A percentile compares a stretch with the other conserved stretches of the same genome.
phyloP scores from a whole-genome alignment of 2,113 vertebrate species.

The Brevimyrus niger region DNA sequence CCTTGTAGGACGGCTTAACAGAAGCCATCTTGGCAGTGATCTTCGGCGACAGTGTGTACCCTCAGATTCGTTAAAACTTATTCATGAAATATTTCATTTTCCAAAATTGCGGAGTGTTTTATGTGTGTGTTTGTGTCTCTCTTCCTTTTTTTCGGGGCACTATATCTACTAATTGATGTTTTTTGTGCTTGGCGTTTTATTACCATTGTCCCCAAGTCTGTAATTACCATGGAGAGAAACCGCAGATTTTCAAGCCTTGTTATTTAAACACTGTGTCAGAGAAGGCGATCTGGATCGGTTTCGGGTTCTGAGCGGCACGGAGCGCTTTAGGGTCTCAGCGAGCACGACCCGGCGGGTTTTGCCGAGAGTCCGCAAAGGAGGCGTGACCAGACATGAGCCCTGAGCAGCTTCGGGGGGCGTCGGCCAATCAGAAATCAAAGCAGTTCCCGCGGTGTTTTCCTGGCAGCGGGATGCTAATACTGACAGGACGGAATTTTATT shows the following conservation, averaged over 20 bases:
- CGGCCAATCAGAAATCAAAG: conserved; percentile 52
- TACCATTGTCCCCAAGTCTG: conserved; percentile 36
- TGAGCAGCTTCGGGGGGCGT: conserved; percentile 15
- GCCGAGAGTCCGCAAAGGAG: conserved; percentile 43
- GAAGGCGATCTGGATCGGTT: conserved; percentile 41
- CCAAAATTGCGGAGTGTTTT: not conserved
- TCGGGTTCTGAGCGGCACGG: conserved; percentile 25
- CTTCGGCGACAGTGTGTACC: not conserved
- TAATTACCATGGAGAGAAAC: conserved; percentile 35
- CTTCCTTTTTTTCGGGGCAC: not conserved
- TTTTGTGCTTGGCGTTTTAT: conserved; percentile 12
- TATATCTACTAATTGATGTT: not conserved
- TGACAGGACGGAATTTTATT: conserved; percentile 30
- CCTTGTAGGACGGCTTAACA: conserved; percentile 27
- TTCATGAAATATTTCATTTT: not conserved
- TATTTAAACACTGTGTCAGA: conserved; percentile 45
- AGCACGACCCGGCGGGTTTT: conserved; percentile 47
- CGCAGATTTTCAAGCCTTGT: conserved; percentile 39
- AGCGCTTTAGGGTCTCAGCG: conserved; percentile 29
- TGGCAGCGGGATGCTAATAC: conserved; percentile 28
- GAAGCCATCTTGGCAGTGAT: not conserved
- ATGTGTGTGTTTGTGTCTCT: not conserved
- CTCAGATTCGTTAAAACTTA: not conserved
- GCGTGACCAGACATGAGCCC: not conserved
- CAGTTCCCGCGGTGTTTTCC: conserved; percentile 41